Conservation (phyloP, 53 echinoderm and acorn worm species). For the Zoroaster sp. region DNA sequence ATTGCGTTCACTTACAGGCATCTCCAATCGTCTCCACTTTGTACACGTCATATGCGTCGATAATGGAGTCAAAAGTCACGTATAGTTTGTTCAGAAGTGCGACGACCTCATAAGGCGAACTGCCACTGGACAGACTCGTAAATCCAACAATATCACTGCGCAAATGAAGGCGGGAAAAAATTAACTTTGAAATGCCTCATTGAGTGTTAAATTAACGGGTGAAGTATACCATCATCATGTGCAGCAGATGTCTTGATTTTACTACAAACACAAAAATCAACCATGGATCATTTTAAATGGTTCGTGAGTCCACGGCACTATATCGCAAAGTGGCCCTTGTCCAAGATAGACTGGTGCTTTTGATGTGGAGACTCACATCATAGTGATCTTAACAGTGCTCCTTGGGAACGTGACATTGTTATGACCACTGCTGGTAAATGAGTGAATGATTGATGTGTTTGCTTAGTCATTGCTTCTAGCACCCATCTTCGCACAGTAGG, state of each 20-base stretch:
- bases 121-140: conserved; percentile 87
- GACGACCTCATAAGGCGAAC: conserved; percentile 96
- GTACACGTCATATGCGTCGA: conserved; percentile 97
- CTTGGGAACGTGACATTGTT: background rate
- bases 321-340: background rate
- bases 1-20: conserved; percentile 87
- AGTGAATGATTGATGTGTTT: no score
- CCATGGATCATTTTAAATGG: no score
- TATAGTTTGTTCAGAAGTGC: conserved; percentile 98
- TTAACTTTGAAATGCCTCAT: background rate
- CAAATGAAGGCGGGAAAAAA: background rate
- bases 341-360: background rate
- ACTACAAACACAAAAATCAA: no score
- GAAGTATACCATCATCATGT: no score
- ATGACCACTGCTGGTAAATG: background rate
- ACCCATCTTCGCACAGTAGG: no score
- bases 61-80: conserved; percentile 98
- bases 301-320: no score
- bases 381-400: background rate
- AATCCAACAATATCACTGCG: conserved; percentile 99
- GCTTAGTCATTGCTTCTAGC: no score
- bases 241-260: no score
- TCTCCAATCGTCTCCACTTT: conserved; percentile 99
- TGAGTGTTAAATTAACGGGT: no score
- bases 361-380: background rate